Percentiles rank a stretch among this genome's conserved stretches.
phyloP scores from a whole-genome alignment of 1,140 invertebrate species.

The Eurosta solidaginis region DNA sequence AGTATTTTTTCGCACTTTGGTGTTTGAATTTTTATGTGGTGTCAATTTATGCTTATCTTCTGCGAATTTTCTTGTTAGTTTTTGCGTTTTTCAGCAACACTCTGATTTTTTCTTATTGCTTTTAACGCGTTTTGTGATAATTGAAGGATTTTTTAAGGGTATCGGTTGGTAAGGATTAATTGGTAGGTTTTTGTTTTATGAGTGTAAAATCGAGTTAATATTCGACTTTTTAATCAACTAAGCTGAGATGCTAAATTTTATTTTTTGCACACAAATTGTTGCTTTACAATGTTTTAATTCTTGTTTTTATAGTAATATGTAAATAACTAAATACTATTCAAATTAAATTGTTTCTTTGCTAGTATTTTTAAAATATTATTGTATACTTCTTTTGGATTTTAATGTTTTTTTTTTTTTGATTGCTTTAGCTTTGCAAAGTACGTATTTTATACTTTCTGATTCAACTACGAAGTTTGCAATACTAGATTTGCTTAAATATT shows the following conservation, averaged over 20 bases:
- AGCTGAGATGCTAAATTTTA: neutral
- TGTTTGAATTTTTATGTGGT: no score
- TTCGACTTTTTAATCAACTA: neutral
- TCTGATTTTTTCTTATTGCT: neutral
- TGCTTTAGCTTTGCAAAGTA: neutral
- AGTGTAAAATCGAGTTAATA: neutral
- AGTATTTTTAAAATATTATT: no score
- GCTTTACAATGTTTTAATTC: neutral
- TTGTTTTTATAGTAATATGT: neutral
- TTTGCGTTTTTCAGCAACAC: neutral
- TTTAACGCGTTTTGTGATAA: neutral
- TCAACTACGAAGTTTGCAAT: neutral
- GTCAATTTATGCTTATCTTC: no score
- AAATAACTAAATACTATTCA: neutral
- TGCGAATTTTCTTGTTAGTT: no score
- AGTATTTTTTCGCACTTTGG: no score
- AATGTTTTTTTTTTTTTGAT: conserved; percentile 2
- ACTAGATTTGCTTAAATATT: no score
- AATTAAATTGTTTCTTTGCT: neutral
- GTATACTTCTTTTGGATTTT: no score
- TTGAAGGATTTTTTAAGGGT: neutral
- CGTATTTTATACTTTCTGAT: neutral
- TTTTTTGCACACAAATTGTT: conserved; percentile 1
- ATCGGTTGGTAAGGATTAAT: neutral
- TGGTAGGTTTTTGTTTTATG: conserved; percentile 1